Conservation (phyloP, 2,113 vertebrate species). For the Anseranas semipalmata region DNA sequence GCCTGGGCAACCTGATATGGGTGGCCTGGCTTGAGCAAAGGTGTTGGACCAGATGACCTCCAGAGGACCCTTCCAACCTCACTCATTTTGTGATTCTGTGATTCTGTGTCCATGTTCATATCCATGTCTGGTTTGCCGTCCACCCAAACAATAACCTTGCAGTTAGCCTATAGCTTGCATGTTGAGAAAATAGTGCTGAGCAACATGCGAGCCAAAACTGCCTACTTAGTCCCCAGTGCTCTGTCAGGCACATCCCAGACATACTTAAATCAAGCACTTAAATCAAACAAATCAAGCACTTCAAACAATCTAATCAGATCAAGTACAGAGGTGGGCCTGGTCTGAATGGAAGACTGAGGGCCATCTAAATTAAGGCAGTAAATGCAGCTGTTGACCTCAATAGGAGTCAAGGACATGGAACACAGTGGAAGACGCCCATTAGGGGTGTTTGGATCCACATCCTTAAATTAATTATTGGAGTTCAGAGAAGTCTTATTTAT, state of each 20-base stretch:
- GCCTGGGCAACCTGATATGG: not conserved
- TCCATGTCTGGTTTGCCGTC: not conserved
- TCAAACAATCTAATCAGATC: not conserved
- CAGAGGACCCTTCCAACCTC: not conserved
- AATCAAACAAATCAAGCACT: not conserved
- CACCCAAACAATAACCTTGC: not conserved
- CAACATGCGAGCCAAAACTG: not conserved
- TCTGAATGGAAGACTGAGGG: not conserved
- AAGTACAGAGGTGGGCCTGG: not conserved
- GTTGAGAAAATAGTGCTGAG: not conserved
- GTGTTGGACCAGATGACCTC: not conserved
- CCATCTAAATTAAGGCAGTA: not conserved
- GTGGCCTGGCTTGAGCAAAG: not conserved
- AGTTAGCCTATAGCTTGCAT: not conserved
- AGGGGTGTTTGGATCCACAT: not conserved
- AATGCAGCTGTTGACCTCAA: not conserved
- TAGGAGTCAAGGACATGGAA: not conserved
- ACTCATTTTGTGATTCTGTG: not conserved
- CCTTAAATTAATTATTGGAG: not conserved
- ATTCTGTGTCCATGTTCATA: not conserved
- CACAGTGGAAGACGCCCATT: not conserved
- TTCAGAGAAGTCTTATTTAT: not conserved
- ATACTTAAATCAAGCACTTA: not conserved
- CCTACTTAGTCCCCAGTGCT: fast-evolving
- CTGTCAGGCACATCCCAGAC: not conserved